These are phyloP conservation scores for Acleris cristana DNA, from an alignment of 2,888 invertebrate species.

Conservation along the genomic window DNA sequence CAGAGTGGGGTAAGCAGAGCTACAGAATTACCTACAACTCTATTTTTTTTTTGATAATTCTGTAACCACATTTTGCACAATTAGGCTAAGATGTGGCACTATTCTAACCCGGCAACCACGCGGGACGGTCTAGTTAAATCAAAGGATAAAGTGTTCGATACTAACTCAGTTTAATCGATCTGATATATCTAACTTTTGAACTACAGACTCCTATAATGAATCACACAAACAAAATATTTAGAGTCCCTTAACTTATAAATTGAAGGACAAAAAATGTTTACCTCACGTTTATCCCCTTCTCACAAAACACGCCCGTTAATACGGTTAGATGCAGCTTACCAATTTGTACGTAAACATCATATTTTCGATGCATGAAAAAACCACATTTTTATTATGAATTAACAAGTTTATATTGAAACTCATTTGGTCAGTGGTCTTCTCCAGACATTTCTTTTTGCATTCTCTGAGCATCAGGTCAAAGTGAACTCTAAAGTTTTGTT, in stretches of 20 bases:
- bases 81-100: too few species aligned
- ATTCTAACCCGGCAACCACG: too few species aligned
- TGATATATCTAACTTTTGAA: not conserved
- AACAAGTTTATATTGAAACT: conserved; percentile 81
- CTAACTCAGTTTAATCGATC: not conserved
- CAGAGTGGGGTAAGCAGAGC: too few species aligned
- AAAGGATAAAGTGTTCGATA: too few species aligned
- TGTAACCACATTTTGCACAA: too few species aligned
- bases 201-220: not conserved
- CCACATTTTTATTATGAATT: conserved; percentile 78
- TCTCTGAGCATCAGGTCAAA: conserved; percentile 42
- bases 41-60: too few species aligned
- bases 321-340: conserved; percentile 61
- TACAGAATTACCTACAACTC: too few species aligned
- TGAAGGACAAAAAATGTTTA: conserved; percentile 30
- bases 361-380: conserved; percentile 62
- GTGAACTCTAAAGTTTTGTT: conserved; percentile 43
- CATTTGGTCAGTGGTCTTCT: conserved; percentile 72
- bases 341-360: conserved; percentile 75
- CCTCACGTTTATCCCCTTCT: conserved; percentile 52
- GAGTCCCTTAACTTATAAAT: conserved; percentile 12
- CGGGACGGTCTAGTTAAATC: too few species aligned
- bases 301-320: conserved; percentile 62
- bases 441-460: conserved; percentile 62
- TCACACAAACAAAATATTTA: not conserved